Percentiles rank a stretch among this genome's conserved stretches.
Evolutionary conservation across 2,113 vertebrate species (phyloP).

Genomic region (Glareola pratincola): DNA sequence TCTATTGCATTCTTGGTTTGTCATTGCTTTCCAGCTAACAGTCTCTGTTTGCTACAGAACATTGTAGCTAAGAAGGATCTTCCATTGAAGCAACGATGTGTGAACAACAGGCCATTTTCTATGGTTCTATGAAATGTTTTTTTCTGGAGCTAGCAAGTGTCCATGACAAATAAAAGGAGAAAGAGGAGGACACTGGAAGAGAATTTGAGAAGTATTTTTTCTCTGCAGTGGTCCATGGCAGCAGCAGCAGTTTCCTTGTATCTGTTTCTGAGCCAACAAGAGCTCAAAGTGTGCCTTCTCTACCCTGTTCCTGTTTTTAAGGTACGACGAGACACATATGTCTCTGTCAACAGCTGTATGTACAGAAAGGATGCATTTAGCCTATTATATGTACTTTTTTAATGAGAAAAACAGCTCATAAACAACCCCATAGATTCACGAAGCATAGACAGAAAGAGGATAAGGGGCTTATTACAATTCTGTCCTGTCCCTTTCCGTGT

Average conservation of each 20-base stretch:
- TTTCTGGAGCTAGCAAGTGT: neutral
- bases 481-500: neutral
- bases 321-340: neutral
- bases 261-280: neutral
- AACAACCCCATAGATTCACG: neutral
- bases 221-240: neutral
- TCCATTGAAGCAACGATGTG: neutral
- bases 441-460: neutral
- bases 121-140: neutral
- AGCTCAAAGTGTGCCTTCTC: neutral
- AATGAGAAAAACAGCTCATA: neutral
- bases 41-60: neutral
- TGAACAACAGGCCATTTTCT: neutral
- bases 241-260: neutral
- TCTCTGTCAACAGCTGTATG: neutral
- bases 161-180: neutral
- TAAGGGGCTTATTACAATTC: neutral
- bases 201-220: neutral
- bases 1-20: neutral
- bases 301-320: neutral
- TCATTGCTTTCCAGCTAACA: neutral
- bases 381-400: neutral
- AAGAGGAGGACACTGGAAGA: neutral
- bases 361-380: neutral
- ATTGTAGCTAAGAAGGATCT: neutral